Evolutionary conservation across 2,888 invertebrate genomes (phyloP).

Genomic region (Clistopyga incitator): DNA sequence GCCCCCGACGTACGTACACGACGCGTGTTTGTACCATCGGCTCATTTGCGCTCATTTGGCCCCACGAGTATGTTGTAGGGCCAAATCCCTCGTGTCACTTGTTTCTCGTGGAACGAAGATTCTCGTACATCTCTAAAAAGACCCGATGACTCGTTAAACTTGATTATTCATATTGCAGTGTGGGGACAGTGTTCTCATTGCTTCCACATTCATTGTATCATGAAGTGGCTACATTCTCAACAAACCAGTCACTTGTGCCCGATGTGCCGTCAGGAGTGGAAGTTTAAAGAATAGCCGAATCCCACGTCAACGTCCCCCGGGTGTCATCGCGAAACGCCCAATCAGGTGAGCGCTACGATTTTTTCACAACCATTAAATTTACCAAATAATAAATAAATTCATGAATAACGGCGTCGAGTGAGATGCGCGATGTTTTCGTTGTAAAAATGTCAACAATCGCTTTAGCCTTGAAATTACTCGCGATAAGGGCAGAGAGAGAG

Average conservation of each 20-base stretch:
- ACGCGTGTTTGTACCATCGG: constrained; percentile 56
- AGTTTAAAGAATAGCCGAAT: constrained; percentile 91
- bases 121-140: not conserved
- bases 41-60: constrained; percentile 55
- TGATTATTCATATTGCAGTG: constrained; percentile 85
- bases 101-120: too few species aligned
- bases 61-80: constrained; percentile 41
- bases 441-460: too few species aligned
- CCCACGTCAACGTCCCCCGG: constrained; percentile 74
- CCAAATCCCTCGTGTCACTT: constrained; percentile 42
- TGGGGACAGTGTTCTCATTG: constrained; percentile 99
- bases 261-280: constrained; percentile 99
- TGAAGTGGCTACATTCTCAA: constrained; percentile 99
- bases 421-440: too few species aligned
- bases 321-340: constrained; percentile 78
- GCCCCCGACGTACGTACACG: constrained; percentile 45
- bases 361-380: too few species aligned
- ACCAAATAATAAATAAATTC: too few species aligned
- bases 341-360: constrained; percentile 73
- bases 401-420: too few species aligned
- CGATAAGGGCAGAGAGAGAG: too few species aligned
- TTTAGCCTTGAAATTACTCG: too few species aligned
- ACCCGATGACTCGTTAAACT: not conserved
- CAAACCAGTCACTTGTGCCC: constrained; percentile 94
- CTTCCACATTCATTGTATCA: constrained; percentile 99